Base-by-base conservation (phyloP, 2,888 invertebrate species). In the Leptinotarsa rubiginosa region DNA sequence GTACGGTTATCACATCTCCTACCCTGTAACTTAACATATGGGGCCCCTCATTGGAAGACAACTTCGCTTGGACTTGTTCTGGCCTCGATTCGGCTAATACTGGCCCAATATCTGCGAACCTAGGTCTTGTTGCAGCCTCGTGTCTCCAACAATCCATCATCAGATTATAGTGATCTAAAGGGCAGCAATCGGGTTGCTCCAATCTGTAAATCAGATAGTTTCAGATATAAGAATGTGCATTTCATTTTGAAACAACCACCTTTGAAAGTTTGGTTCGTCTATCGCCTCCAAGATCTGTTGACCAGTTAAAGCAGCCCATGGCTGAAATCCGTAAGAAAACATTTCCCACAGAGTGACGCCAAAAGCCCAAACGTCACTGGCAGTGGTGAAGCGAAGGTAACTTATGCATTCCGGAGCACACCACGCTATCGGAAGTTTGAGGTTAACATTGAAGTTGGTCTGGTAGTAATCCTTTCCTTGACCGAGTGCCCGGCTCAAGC, bases 391-490 rank as follows among this genome's bases (percentile, higher is more conserved):
- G 74, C 96, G 93, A 75, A 99, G 90, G 87, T 96, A 98, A 80
- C 97, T 95, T 82, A 99, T 98, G 86, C 97, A 97, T 88, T 99
- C 99, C 0, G 99, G 98, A 0, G 99, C 98, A 89, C 98, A 98
- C 99, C 99, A 99, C 3, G 99, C 99, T 79, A 99, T 98, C 1
- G 99, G 99, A 74, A 99, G 89, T 88, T 98, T 98, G 75, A 99
- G 91, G 89, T 97, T 97, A 52, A 98, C 97, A 87, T 97, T 97
- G 87, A 98, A 98, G 89, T 99, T 98, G 4, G 97, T 98, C 87
- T 98, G 97, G 86, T 99, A 99, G 87, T 99, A 99, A 87, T 99
- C 98, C 88, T 99, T 99, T 47, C 98, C 99, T 66, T 97, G 97
- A 2, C 99, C 98, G 70, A 99, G 89, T 0, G 98, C 98, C 71